phyloP scores from a whole-genome alignment of 2,113 vertebrate genomes.

The Alouatta palliata region DNA sequence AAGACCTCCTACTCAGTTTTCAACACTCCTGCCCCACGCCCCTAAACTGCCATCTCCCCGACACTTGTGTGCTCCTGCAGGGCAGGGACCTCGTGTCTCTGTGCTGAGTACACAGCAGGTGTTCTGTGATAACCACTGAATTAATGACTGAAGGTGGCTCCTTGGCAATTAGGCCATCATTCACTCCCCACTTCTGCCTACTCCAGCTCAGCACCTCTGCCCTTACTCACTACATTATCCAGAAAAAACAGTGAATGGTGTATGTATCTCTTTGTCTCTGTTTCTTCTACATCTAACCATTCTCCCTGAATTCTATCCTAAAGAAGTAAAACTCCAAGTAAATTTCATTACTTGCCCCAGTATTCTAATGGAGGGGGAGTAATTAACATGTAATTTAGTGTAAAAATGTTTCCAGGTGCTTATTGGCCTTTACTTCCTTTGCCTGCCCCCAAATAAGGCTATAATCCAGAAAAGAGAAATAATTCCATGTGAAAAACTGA shows the following conservation, averaged over 20 bases:
- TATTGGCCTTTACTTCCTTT: not conserved
- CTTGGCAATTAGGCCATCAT: not conserved
- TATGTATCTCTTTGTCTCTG: not conserved
- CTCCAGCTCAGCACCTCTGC: not conserved
- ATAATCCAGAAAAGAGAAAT: not conserved
- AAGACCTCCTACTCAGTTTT: not conserved
- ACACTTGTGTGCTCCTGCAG: not conserved
- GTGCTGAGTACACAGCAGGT: not conserved
- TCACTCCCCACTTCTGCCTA: not conserved
- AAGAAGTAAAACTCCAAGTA: not conserved
- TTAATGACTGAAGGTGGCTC: not conserved
- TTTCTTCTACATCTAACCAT: not conserved
- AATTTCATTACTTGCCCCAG: not conserved
- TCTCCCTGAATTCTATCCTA: not conserved
- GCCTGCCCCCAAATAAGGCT: not conserved
- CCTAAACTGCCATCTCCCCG: not conserved
- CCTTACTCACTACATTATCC: not conserved
- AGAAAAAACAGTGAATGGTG: not conserved
- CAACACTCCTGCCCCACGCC: too few species aligned
- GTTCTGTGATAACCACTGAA: not conserved
- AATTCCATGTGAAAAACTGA: not conserved
- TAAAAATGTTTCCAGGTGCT: not conserved
- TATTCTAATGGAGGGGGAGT: not conserved
- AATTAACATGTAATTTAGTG: not conserved
- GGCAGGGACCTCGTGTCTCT: too few species aligned